Evolutionary conservation across 2,888 invertebrate genomes (phyloP).

Genomic region (Acanthopleura granulata): DNA sequence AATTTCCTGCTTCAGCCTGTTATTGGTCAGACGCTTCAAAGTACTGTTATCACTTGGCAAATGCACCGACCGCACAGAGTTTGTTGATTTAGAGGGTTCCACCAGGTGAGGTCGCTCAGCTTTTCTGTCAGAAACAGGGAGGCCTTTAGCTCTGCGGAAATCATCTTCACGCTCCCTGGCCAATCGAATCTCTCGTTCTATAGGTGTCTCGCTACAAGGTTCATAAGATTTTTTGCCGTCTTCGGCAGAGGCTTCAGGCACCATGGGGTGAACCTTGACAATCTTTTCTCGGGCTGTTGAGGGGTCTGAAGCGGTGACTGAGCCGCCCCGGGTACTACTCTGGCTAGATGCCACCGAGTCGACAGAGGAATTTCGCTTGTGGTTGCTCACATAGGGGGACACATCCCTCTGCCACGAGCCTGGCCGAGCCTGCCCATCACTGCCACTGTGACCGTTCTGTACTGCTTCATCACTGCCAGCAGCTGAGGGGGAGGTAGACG

Average conservation of each 20-base stretch:
- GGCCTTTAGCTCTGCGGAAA: conserved; percentile 65
- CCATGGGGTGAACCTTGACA: conserved; percentile 20
- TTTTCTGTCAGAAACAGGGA: conserved; percentile 44
- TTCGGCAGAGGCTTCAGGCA: conserved; percentile 21
- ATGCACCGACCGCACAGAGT: not conserved
- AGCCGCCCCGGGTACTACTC: conserved; percentile 32
- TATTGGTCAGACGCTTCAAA: conserved; percentile 71
- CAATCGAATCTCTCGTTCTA: conserved; percentile 73
- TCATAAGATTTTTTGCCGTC: conserved; percentile 26
- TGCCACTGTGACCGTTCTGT: not conserved
- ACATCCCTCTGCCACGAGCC: conserved; percentile 48
- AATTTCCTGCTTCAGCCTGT: conserved; percentile 89
- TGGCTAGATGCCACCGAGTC: conserved; percentile 45
- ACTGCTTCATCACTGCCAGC: not conserved
- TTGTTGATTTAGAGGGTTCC: not conserved
- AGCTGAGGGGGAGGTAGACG: conserved; percentile 3
- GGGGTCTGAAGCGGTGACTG: conserved; percentile 20
- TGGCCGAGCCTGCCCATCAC: not conserved
- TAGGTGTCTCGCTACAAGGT: conserved; percentile 70
- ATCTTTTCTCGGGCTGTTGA: conserved; percentile 28
- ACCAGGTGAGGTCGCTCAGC: conserved; percentile 25
- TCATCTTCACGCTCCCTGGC: conserved; percentile 72
- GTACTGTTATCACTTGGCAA: conserved; percentile 26
- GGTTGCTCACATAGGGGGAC: conserved; percentile 32
- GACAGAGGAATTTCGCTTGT: conserved; percentile 38